These are phyloP conservation scores for Ceratina japonica DNA, from an alignment of 1,140 invertebrate genomes.

Conservation along the genomic window DNA sequence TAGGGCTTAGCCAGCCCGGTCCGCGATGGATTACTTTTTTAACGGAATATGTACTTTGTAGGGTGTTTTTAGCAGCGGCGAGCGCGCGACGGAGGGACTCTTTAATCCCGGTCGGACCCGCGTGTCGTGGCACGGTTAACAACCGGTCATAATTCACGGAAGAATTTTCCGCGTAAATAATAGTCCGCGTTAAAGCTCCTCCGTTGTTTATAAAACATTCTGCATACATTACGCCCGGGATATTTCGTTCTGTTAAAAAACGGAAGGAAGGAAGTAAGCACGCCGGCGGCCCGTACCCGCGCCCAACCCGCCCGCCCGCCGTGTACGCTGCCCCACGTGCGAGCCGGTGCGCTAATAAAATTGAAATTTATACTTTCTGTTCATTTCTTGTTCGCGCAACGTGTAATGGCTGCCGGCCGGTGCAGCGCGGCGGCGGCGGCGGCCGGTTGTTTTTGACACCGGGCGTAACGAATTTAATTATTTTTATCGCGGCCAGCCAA, in stretches of 20 bases:
- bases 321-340: too few relatives aligned
- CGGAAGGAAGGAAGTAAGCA: constrained; percentile 14
- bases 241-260: constrained; percentile 23
- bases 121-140: constrained; percentile 33
- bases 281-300: too few relatives aligned
- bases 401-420: constrained; percentile 5
- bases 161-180: constrained; percentile 45
- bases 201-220: constrained; percentile 46
- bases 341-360: constrained; percentile 1
- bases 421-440: background rate
- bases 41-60: background rate
- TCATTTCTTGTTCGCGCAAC: constrained; percentile 1
- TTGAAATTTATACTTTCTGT: constrained; percentile 36
- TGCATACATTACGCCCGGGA: constrained; percentile 24
- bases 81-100: background rate
- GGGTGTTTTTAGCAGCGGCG: background rate
- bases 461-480: constrained; percentile 4
- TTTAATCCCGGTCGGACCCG: constrained; percentile 24
- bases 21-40: constrained; percentile 10
- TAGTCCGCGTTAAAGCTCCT: constrained; percentile 35
- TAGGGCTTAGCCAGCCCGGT: background rate
- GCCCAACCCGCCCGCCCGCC: too few relatives aligned
- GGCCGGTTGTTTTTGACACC: background rate
- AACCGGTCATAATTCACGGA: constrained; percentile 31
- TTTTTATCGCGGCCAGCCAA: background rate